Evolutionary conservation across 64 coral and sea anemone species (phyloP), one percentile per base, ranked within the genome.

Genomic region (Montipora sp.): DNA sequence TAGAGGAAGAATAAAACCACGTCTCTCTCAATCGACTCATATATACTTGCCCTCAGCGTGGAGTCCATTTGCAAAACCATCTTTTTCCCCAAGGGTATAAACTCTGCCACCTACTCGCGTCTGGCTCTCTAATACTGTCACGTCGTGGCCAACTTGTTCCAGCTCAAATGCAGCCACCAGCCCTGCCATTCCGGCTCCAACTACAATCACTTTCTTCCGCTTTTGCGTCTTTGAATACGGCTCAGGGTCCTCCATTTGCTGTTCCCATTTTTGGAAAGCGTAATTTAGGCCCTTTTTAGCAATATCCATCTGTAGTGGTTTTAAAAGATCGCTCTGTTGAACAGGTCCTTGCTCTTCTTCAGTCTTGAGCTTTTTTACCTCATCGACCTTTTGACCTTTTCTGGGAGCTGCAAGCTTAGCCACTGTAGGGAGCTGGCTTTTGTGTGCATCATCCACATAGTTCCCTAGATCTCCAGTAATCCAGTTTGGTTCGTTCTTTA

Each of bases 101-200:
- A 90, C 57, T 80, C 88, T 67, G 36, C 88, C 88, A 13, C 88
- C 88, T 47, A 90, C 88, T 48, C 88, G 49, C 27, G 60, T 59
- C 67, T 90, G 88, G 45, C 88, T 80, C 60, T 90, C 88, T 45
- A 90, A 65, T 79, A 90, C 24, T 44, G 16, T 90, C 46, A 90
- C 88, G 43, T 90, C 77, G 50, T 90, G 88, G n/a, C 88, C 88
- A 47, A 78, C 74, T 20, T 78, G 77, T 15, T 16, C 65, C 75
- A 90, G 36, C 78, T 90, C 88, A 51, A 68, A 90, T 18, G 88
- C 88, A 65, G 88, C 88, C 13, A 78, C 88, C 7, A 90, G 88
- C 20, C 88, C 88, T 48, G 88, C 77, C 74, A 90, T 90, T 47
- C 88, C 88, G 24, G 24, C 24, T 24, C 24, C 24, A 24, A 24